These are phyloP conservation scores for Cataglyphis altisquamis DNA, from an alignment of 2,888 invertebrate species.

Conservation along the genomic window DNA sequence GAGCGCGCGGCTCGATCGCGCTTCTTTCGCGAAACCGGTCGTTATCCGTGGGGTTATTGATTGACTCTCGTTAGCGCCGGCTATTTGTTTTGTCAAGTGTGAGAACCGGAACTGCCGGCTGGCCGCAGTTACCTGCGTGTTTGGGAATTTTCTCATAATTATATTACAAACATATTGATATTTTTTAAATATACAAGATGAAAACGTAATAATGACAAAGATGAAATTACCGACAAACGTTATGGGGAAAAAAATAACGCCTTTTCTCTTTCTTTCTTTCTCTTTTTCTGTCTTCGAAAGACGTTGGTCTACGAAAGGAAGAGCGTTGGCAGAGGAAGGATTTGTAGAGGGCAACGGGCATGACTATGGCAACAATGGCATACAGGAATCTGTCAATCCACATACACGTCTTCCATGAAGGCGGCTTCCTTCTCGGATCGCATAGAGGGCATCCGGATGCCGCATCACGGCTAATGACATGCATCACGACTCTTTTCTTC, in stretches of 20 bases:
- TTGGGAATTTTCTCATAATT: not conserved
- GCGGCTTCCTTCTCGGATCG: conserved; percentile 80
- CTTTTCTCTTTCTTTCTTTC: not conserved
- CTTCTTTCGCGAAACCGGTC: conserved; percentile 79
- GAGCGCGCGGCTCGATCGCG: conserved; percentile 75
- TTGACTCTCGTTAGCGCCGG: conserved; percentile 81
- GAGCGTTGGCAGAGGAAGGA: conserved; percentile 68
- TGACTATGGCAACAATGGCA: conserved; percentile 84
- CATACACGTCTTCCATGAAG: conserved; percentile 83
- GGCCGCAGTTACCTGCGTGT: not conserved
- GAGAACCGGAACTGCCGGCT: conserved; percentile 80
- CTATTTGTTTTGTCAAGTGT: conserved; percentile 79
- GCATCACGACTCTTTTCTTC: conserved; percentile 81
- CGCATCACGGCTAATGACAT: conserved; percentile 84
- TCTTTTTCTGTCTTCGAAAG: conserved; percentile 14
- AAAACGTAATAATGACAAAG: not conserved
- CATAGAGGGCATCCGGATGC: conserved; percentile 80
- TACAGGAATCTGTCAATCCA: conserved; percentile 85
- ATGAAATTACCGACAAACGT: conserved; percentile 15
- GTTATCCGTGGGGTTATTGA: conserved; percentile 84
- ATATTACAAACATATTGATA: not conserved
- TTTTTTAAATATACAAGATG: not conserved
- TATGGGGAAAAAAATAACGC: conserved; percentile 29
- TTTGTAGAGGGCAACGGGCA: conserved; percentile 82
- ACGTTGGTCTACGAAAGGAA: conserved; percentile 62